Conservation (phyloP, 2,797 vertebrate genomes). For the Lacerta agilis region DNA sequence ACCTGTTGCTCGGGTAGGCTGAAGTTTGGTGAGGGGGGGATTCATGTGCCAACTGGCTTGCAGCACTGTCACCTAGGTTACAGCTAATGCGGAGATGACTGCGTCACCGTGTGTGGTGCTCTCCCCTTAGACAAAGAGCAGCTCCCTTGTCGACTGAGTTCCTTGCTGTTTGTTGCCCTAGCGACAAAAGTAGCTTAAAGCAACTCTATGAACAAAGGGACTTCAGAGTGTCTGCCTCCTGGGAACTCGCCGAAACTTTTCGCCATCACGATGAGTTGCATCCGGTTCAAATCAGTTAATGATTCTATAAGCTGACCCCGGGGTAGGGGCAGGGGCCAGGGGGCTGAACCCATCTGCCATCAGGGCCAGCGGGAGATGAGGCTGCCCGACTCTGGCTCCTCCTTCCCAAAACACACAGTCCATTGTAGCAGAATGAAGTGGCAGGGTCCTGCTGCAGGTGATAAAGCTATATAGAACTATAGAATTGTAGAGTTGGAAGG, state of each 20-base stretch:
- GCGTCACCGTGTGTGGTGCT: not conserved
- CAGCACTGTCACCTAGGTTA: constrained; percentile 3
- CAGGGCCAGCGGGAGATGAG: not conserved
- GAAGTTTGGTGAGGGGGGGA: no score
- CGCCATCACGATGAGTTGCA: not conserved
- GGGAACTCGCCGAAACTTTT: not conserved
- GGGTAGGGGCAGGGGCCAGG: no score
- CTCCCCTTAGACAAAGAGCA: constrained; percentile 6
- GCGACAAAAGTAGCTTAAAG: constrained; percentile 45
- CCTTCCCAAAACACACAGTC: not conserved
- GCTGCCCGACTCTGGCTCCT: not conserved
- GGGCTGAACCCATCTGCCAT: not conserved
- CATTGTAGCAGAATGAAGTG: not conserved
- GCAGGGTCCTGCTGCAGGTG: not conserved
- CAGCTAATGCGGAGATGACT: no score
- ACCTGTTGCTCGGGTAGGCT: not conserved
- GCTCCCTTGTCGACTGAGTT: constrained; percentile 25
- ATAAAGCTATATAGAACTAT: not conserved
- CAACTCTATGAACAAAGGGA: not conserved
- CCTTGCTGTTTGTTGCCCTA: constrained; percentile 62
- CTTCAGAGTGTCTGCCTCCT: not conserved
- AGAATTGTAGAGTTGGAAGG: no score
- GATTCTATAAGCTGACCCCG: not conserved
- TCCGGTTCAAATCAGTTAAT: not conserved
- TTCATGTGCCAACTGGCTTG: not conserved